Evolutionary conservation across 2,797 vertebrate genomes (phyloP), one percentile per base, ranked within the genome.

Genomic region (Siniperca scherzeri): DNA sequence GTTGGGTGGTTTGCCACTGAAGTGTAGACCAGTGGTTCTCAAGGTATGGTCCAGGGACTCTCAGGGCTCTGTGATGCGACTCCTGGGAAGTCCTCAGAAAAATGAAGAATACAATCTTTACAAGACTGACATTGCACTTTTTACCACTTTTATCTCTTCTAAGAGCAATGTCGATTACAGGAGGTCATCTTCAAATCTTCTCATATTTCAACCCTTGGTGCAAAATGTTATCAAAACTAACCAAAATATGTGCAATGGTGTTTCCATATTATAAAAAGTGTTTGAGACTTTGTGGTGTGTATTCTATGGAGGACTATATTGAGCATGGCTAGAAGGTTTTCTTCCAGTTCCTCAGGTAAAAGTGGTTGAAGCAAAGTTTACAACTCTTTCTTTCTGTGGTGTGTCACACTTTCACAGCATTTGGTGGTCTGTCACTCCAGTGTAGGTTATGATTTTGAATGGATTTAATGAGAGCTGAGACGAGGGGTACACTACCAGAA

Each of bases 361-460:
- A 69, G 5, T 61, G 33, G 0, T 60, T 36, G n/a, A 59, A 44
- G 25, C 38, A 25, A 30, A 57, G 46, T 69, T 53, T 2, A 5
- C 44, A 48, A 12, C 17, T 52, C 27, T 57, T 7, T 22, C 30
- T 72, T 8, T 50, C 6, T 6, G 33, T 7, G 9, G 10, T 52
- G 19, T 8, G 21, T n/a, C n/a, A n/a, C 6, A 7, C 62, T 52
- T 50, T 62, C 22, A 56, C 27, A n/a, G 4, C 14, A 53, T 74
- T 61, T 48, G 6, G 25, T 2, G 55, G 16, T 16, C 30, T 66
- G 36, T 61, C 70, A 2, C 21, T 69, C 3, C 5, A 19, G 25
- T 12, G 27, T 6, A 53, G 64, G 50, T 70, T 21, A 48, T 40
- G 21, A 72, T 80, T 84, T 27, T 67, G 30, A 82, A 40, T 27